Evolutionary conservation across 2,888 invertebrate species (phyloP).

Genomic region (Dioctria rufipes): DNA sequence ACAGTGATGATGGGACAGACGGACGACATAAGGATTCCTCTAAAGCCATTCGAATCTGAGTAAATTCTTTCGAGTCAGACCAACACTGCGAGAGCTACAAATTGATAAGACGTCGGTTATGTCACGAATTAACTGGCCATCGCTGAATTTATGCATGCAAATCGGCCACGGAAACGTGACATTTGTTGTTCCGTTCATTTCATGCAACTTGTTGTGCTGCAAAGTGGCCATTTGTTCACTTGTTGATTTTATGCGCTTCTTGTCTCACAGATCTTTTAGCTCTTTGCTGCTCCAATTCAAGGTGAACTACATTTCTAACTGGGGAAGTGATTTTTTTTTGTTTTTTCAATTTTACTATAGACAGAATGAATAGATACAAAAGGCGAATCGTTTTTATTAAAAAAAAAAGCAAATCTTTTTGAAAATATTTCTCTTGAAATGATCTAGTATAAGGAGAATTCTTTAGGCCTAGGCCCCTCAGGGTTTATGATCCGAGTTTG

Average conservation of each 20-base stretch:
- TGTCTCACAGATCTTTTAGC: slow-evolving; percentile 3
- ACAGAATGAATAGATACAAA: no score
- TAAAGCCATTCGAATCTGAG: neutral
- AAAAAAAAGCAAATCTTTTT: no score
- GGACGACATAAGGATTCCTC: neutral
- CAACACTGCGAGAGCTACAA: slow-evolving; percentile 52
- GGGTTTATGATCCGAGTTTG: no score
- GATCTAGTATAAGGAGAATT: no score
- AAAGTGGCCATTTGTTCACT: slow-evolving; percentile 50
- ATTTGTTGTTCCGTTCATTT: slow-evolving; percentile 55
- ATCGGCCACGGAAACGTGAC: slow-evolving; percentile 58
- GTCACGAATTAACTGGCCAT: slow-evolving; percentile 59
- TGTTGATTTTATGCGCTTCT: slow-evolving; percentile 34
- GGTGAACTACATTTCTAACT: slow-evolving; percentile 34
- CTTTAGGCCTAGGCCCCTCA: no score
- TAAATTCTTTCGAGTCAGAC: neutral
- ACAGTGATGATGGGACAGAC: neutral
- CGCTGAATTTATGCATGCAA: slow-evolving; percentile 59
- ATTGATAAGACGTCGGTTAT: slow-evolving; percentile 58
- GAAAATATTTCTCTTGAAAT: no score
- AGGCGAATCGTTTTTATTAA: no score
- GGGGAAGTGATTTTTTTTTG: no score
- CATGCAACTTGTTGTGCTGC: slow-evolving; percentile 54
- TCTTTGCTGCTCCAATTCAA: slow-evolving; percentile 36
- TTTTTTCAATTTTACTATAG: no score